Conservation (phyloP, 92 coral and sea anemone genomes). For the Plumapathes pennacea region DNA sequence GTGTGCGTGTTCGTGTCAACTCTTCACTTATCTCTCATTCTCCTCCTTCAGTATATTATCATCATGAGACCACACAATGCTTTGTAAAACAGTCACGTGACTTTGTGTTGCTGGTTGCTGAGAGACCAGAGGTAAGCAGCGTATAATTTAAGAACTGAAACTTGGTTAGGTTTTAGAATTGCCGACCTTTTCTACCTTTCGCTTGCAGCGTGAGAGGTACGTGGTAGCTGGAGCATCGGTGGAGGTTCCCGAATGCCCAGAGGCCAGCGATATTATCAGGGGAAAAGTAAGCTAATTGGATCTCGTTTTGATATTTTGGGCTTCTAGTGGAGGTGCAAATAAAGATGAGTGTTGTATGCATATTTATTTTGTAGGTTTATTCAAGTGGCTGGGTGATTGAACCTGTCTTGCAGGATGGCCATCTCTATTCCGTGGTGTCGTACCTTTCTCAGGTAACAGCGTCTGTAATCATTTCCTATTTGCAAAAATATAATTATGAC, state of each 20-base stretch:
- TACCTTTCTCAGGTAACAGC: constrained; percentile 86
- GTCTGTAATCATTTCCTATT: no score
- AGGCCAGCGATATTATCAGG: constrained; percentile 59
- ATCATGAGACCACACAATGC: constrained; percentile 92
- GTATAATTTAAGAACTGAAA: not conserved
- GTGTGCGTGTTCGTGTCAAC: no score
- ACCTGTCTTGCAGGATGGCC: constrained; percentile 91
- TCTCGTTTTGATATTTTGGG: not conserved
- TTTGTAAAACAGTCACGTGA: constrained; percentile 92
- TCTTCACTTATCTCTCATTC: not conserved
- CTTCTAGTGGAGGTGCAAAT: no score
- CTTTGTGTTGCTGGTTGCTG: constrained; percentile 59
- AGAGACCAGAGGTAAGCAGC: constrained; percentile 73
- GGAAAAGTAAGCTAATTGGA: constrained; percentile 71
- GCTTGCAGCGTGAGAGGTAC: constrained; percentile 72
- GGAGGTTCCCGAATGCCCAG: constrained; percentile 70
- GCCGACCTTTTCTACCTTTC: not conserved
- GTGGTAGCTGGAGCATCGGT: constrained; percentile 67
- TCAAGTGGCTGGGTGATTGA: constrained; percentile 94
- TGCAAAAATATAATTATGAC: no score
- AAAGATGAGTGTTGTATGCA: no score
- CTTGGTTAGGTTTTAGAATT: not conserved
- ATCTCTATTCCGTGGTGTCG: constrained; percentile 90
- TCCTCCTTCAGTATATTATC: constrained; percentile 64
- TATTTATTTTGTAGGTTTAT: constrained; percentile 37